These are phyloP conservation scores for Spodoptera littoralis DNA, from an alignment of 2,888 invertebrate species.

Conservation along the genomic window DNA sequence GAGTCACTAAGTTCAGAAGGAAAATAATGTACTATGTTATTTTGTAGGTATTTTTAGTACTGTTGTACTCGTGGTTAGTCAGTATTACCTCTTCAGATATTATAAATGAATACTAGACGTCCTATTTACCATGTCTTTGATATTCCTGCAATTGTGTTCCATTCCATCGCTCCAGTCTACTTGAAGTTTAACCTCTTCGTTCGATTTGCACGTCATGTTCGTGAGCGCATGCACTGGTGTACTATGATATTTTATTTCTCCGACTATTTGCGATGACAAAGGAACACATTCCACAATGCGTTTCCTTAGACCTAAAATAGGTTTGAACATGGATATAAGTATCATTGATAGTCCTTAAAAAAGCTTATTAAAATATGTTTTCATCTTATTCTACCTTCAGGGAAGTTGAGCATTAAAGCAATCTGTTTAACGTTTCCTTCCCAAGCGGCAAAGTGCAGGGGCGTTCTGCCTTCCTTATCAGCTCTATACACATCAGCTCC, in stretches of 20 bases:
- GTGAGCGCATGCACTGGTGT: constrained; percentile 19
- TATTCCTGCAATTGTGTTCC: constrained; percentile 50
- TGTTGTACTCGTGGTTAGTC: too few species aligned
- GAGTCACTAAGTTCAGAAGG: too few species aligned
- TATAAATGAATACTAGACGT: too few species aligned
- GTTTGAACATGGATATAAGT: not conserved
- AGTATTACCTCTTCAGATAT: too few species aligned
- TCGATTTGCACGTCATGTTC: constrained; percentile 44
- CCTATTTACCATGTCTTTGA: constrained; percentile 31
- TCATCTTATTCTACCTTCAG: constrained; percentile 50
- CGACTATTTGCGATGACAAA: constrained; percentile 19
- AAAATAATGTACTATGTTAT: too few species aligned
- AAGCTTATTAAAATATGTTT: not conserved
- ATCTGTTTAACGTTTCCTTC: constrained; percentile 66
- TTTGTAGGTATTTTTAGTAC: too few species aligned
- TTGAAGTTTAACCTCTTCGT: constrained; percentile 22
- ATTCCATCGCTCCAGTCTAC: constrained; percentile 50
- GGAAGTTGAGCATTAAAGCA: constrained; percentile 59
- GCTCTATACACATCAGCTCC: constrained; percentile 65
- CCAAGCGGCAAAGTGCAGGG: constrained; percentile 76
- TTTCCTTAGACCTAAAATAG: constrained; percentile 24
- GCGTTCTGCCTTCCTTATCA: constrained; percentile 72
- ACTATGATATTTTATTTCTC: constrained; percentile 30
- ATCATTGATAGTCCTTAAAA: not conserved
- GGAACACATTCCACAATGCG: not conserved